phyloP scores from a whole-genome alignment of 2,888 invertebrate species.

The Ethmia dodecea region DNA sequence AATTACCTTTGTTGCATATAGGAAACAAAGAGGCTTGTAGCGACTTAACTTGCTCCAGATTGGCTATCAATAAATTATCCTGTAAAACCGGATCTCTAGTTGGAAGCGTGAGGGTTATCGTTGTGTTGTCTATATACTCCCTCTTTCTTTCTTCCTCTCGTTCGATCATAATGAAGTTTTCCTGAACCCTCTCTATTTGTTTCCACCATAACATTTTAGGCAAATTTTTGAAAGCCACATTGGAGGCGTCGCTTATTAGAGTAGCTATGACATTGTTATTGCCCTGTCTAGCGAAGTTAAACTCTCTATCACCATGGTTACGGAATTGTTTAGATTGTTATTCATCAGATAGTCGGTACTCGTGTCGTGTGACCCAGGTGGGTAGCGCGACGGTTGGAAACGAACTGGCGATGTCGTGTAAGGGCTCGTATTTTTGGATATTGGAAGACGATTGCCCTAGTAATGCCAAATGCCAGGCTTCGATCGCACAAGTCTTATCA shows the following conservation, averaged over 20 bases:
- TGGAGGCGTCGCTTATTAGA: slow-evolving; percentile 25
- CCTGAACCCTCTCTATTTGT: slow-evolving; percentile 57
- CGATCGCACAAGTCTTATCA: slow-evolving; percentile 51
- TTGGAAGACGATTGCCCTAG: slow-evolving; percentile 51
- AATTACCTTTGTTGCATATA: slow-evolving; percentile 69
- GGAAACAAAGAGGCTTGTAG: slow-evolving; percentile 84
- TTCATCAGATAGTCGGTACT: slow-evolving; percentile 26
- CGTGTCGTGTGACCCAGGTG: slow-evolving; percentile 38
- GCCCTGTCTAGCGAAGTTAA: slow-evolving; percentile 28
- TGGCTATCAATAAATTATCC: slow-evolving; percentile 59
- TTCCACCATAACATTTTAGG: slow-evolving; percentile 74
- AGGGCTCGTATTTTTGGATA: slow-evolving; percentile 47
- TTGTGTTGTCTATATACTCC: slow-evolving; percentile 51
- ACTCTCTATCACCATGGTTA: slow-evolving; percentile 57
- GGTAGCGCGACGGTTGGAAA: slow-evolving; percentile 51
- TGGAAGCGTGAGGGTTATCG: slow-evolving; percentile 54
- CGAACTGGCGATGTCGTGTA: slow-evolving; percentile 58
- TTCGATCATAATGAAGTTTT: slow-evolving; percentile 59
- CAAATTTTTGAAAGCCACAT: slow-evolving; percentile 29
- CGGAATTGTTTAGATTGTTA: slow-evolving; percentile 36
- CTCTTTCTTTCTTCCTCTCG: slow-evolving; percentile 53
- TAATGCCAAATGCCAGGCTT: slow-evolving; percentile 43
- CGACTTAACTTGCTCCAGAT: slow-evolving; percentile 77
- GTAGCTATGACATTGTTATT: slow-evolving; percentile 37
- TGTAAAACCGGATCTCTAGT: slow-evolving; percentile 55